phyloP scores from a whole-genome alignment of 2,797 vertebrate genomes.

The Notolabrus celidotus region DNA sequence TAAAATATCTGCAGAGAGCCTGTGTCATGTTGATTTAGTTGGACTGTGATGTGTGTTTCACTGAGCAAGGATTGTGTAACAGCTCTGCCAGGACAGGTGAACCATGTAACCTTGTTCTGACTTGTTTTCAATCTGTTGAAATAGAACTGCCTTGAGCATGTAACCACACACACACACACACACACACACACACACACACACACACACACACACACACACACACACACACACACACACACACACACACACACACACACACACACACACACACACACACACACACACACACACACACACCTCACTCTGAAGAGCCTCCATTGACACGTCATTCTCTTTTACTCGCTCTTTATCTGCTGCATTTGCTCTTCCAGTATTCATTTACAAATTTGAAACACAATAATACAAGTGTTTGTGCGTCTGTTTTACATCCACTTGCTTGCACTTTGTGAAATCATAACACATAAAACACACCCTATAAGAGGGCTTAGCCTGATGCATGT shows the following conservation, averaged over 20 bases:
- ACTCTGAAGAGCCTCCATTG: slow-evolving; percentile 9
- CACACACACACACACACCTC: slow-evolving; percentile 17
- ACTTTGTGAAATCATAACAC: slow-evolving; percentile 48
- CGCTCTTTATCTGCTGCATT: slow-evolving; percentile 29
- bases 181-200: slow-evolving; percentile 25
- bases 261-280: slow-evolving; percentile 11
- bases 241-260: slow-evolving; percentile 25
- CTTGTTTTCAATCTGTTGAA: slow-evolving; percentile 73
- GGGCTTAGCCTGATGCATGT: slow-evolving; percentile 26
- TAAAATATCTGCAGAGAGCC: slow-evolving; percentile 2
- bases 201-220: slow-evolving; percentile 16
- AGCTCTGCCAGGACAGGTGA: slow-evolving; percentile 69
- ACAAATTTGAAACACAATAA: slow-evolving; percentile 27
- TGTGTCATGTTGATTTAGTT: slow-evolving; percentile 20
- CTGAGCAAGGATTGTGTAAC: slow-evolving; percentile 68
- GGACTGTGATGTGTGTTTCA: slow-evolving; percentile 28
- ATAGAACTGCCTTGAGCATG: slow-evolving; percentile 65
- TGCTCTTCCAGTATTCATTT: slow-evolving; percentile 37
- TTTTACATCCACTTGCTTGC: slow-evolving; percentile 37
- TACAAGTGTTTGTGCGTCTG: slow-evolving; percentile 27
- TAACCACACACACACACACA: slow-evolving; percentile 38
- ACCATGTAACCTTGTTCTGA: slow-evolving; percentile 68
- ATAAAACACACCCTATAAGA: slow-evolving; percentile 45
- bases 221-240: slow-evolving; percentile 15
- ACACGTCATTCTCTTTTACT: slow-evolving; percentile 30